A percentile compares a stretch with the other conserved stretches of the same genome.
These are phyloP conservation scores for Antigone vipio DNA, from an alignment of 2,113 vertebrate genomes.

Conservation along the genomic window DNA sequence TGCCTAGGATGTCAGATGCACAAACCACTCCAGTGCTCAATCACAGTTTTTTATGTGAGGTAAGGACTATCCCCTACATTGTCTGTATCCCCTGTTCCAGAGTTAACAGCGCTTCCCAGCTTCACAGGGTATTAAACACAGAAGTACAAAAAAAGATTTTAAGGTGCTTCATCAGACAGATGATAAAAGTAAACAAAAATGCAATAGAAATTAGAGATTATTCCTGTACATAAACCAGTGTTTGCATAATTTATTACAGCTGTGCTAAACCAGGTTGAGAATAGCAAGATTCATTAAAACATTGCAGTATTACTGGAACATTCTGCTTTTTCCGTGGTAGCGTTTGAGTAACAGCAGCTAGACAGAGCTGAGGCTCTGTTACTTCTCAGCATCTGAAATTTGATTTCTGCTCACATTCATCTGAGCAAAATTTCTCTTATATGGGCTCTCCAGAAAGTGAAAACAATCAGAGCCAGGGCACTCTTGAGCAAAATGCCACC, in stretches of 20 bases:
- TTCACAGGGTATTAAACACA: neutral
- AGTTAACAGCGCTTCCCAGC: neutral
- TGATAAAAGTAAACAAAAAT: neutral
- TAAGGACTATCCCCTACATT: rapidly evolving
- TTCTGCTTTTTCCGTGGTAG: neutral
- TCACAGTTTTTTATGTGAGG: neutral
- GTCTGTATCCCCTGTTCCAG: neutral
- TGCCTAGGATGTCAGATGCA: neutral
- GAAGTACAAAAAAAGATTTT: neutral
- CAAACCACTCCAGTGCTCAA: neutral
- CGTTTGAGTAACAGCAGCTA: neutral
- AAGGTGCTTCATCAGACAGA: neutral
- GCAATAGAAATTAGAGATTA: neutral
- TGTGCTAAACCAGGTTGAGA: neutral
- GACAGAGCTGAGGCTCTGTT: neutral
- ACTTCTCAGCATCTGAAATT: neutral
- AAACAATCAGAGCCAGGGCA: neutral
- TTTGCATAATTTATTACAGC: neutral
- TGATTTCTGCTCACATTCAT: neutral
- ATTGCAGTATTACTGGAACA: neutral
- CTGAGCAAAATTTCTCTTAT: neutral
- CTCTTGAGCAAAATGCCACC: conserved; percentile 24
- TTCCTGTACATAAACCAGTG: neutral
- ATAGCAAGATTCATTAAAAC: neutral
- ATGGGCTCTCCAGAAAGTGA: neutral